phyloP scores from a whole-genome alignment of 1,140 invertebrate genomes.

The Achatina immaculata region DNA sequence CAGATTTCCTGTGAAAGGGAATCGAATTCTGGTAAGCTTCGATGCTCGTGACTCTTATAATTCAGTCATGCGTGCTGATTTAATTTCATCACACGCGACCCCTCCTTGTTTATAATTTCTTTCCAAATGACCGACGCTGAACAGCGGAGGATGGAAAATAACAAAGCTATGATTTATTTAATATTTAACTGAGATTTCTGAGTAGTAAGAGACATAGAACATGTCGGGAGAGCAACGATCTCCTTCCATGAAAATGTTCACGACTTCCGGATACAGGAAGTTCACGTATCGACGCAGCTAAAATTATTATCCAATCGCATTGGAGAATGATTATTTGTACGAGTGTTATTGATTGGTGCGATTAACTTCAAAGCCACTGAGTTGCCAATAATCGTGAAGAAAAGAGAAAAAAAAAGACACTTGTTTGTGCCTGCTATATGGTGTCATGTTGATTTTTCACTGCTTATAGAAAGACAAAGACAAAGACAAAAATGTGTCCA shows the following conservation, averaged over 20 bases:
- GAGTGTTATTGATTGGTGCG: neutral
- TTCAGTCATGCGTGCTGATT: neutral
- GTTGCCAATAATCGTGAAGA: neutral
- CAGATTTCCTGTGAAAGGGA: neutral
- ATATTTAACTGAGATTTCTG: neutral
- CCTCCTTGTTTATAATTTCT: slow-evolving; percentile 6
- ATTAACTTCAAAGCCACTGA: slow-evolving; percentile 1
- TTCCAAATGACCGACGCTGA: neutral
- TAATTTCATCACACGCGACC: slow-evolving; percentile 3
- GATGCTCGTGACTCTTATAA: neutral
- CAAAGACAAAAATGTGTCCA: no score
- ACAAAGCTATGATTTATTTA: neutral
- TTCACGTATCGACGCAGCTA: neutral
- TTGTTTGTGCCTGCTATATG: no score
- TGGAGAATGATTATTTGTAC: neutral
- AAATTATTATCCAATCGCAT: neutral
- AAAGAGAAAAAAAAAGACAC: no score
- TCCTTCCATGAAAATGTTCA: neutral
- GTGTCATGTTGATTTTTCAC: no score
- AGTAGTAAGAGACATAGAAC: neutral
- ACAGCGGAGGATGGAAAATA: neutral
- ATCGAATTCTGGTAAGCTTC: neutral
- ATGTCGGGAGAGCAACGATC: neutral
- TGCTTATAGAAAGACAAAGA: no score
- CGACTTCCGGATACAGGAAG: neutral